phyloP scores from a whole-genome alignment of 2,113 vertebrate species.

The Otus sunia region DNA sequence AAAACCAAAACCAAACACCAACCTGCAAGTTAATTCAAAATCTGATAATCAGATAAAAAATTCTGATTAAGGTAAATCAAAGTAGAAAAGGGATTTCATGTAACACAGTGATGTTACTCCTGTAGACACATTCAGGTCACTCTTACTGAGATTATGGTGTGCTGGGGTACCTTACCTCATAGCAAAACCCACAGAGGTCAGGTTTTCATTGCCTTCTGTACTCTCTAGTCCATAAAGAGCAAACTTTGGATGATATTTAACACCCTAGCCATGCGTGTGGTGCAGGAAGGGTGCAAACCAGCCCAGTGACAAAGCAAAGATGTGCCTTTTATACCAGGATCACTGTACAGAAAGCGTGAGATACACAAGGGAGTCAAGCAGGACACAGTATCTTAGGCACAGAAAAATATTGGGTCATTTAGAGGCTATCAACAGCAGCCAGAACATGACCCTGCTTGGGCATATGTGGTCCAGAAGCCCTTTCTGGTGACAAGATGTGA shows the following conservation, averaged over 20 bases:
- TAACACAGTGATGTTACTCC: accelerated
- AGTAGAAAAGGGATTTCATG: neutral
- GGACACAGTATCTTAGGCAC: neutral
- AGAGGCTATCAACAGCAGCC: neutral
- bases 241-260: neutral
- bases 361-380: neutral
- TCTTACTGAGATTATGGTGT: neutral
- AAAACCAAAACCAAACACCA: neutral
- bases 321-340: neutral
- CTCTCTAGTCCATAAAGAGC: neutral
- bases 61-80: neutral
- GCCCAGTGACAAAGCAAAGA: neutral
- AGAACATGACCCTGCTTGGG: neutral
- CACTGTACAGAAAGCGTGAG: neutral
- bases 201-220: neutral
- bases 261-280: neutral
- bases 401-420: neutral
- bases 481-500: neutral
- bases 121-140: neutral
- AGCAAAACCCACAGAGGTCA: neutral
- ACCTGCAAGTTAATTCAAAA: neutral
- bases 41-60: neutral
- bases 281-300: neutral
- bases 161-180: neutral
- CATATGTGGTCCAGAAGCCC: neutral